phyloP scores from a whole-genome alignment of 2,113 vertebrate genomes.

The Parus major region DNA sequence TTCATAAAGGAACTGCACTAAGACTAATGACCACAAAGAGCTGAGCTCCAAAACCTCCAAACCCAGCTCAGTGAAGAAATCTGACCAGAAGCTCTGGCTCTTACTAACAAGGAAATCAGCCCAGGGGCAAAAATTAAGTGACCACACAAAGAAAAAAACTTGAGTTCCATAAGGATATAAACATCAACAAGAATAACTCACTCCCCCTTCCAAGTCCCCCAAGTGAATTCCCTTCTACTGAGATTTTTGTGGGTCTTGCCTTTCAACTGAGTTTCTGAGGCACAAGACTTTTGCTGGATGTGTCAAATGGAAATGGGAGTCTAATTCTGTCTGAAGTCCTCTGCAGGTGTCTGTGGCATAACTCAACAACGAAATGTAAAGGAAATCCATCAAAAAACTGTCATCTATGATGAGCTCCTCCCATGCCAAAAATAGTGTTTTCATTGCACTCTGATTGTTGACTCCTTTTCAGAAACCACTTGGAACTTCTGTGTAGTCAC shows the following conservation, averaged over 20 bases:
- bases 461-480: neutral
- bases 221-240: neutral
- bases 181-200: neutral
- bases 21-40: neutral
- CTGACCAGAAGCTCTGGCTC: neutral
- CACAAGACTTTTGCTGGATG: neutral
- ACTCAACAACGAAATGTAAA: neutral
- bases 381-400: neutral
- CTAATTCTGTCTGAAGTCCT: neutral
- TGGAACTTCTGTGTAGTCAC: neutral
- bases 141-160: neutral
- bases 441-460: neutral
- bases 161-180: neutral
- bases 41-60: neutral
- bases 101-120: neutral
- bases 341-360: neutral
- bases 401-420: neutral
- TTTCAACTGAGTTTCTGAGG: neutral
- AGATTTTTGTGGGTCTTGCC: neutral
- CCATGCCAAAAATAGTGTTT: neutral
- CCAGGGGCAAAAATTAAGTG: neutral
- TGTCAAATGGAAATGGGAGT: neutral
- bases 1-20: neutral
- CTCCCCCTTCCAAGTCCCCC: neutral
- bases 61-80: neutral